Evolutionary conservation across 2,113 vertebrate genomes (phyloP).

Genomic region (Osmerus eperlanus): DNA sequence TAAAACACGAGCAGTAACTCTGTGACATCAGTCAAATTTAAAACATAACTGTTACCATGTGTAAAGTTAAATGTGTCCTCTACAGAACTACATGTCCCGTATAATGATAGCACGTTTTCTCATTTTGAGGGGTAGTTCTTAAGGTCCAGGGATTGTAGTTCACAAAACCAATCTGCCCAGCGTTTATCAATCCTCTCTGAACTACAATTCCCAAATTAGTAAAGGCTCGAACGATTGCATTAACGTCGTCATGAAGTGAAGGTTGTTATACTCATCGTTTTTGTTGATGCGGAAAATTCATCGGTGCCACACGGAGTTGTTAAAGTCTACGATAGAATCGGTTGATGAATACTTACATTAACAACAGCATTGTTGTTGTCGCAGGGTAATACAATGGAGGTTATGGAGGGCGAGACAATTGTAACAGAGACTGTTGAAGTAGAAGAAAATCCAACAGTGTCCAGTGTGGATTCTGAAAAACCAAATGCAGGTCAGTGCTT

Average conservation of each 20-base stretch:
- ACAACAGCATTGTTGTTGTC: background rate
- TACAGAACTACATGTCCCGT: constrained; percentile 54
- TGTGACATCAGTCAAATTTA: too few relatives aligned
- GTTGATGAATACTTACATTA: background rate
- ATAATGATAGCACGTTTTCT: rapidly evolving
- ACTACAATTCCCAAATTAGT: constrained; percentile 53
- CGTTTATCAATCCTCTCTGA: rapidly evolving
- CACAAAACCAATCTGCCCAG: rapidly evolving
- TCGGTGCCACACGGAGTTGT: constrained; percentile 63
- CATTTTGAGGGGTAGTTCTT: rapidly evolving
- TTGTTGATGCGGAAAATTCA: constrained; percentile 46
- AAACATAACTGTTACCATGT: too few relatives aligned
- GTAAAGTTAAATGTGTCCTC: too few relatives aligned
- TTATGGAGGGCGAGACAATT: constrained; percentile 52
- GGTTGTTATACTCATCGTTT: constrained; percentile 66
- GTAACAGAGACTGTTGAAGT: constrained; percentile 59
- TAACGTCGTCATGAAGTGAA: background rate
- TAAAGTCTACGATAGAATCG: constrained; percentile 63
- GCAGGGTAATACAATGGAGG: constrained; percentile 53
- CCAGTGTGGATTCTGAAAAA: constrained; percentile 54
- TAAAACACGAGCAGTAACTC: too few relatives aligned
- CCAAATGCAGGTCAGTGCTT: constrained; percentile 64
- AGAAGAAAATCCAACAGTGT: constrained; percentile 56
- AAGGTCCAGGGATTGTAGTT: constrained; percentile 57
- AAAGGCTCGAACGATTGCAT: background rate